A percentile compares a stretch with the other conserved stretches of the same genome.
These are phyloP conservation scores for Melanerpes formicivorus DNA, from an alignment of 2,113 vertebrate genomes.

Conservation along the genomic window DNA sequence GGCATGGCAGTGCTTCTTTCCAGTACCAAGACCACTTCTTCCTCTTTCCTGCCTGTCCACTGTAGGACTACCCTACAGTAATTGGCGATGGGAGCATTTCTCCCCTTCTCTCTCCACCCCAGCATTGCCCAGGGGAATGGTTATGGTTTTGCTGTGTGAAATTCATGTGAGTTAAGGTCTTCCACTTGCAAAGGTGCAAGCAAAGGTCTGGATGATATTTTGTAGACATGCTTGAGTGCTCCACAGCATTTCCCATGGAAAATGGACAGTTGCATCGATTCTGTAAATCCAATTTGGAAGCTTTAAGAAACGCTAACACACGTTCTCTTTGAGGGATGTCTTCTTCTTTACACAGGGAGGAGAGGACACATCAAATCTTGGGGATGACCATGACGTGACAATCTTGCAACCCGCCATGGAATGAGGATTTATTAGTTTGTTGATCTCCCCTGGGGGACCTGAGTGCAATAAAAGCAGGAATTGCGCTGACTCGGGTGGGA, in stretches of 20 bases:
- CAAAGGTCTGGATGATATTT: background rate
- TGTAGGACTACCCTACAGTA: background rate
- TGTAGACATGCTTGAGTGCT: background rate
- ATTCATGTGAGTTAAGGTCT: accelerated
- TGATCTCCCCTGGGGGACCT: background rate
- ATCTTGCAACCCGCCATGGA: slow-evolving; percentile 13
- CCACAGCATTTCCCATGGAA: accelerated
- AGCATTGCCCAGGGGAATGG: background rate
- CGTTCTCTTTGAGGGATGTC: background rate
- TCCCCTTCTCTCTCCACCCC: background rate
- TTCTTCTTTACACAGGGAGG: background rate
- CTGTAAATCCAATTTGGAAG: background rate
- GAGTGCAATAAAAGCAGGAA: background rate
- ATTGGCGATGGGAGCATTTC: accelerated
- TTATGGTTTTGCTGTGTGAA: background rate
- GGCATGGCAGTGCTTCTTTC: background rate
- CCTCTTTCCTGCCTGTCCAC: background rate
- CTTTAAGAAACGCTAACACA: background rate
- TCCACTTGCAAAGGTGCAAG: too few species aligned
- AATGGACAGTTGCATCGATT: background rate
- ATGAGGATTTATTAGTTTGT: slow-evolving; percentile 41
- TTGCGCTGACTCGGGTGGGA: background rate
- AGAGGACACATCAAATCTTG: background rate
- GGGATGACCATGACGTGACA: background rate
- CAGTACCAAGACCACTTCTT: too few species aligned